Evolutionary conservation across 2,888 invertebrate genomes (phyloP).

Genomic region (Lathronympha strigana): DNA sequence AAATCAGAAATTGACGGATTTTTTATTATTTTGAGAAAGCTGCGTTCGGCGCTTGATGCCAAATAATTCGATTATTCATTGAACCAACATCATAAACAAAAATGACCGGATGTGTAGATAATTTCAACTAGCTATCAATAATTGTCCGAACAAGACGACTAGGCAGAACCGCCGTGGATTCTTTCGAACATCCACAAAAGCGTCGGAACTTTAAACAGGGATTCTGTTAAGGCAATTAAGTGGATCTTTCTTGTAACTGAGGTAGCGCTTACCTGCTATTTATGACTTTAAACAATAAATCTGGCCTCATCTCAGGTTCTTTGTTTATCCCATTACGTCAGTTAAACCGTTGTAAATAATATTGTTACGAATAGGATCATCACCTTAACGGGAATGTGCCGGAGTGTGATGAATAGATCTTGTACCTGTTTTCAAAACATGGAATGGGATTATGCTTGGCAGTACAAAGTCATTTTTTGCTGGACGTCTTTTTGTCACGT

Average conservation of each 20-base stretch:
- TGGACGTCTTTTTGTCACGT: constrained; percentile 8
- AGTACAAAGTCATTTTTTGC: constrained; percentile 30
- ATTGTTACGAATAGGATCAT: constrained; percentile 68
- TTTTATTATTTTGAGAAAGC: too few relatives aligned
- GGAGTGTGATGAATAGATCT: constrained; percentile 57
- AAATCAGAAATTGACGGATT: too few relatives aligned
- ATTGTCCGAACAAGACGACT: constrained; percentile 17
- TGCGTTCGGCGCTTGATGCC: too few relatives aligned
- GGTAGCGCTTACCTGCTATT: constrained; percentile 79
- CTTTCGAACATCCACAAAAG: constrained; percentile 53
- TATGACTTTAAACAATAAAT: constrained; percentile 66
- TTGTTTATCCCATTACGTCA: constrained; percentile 81
- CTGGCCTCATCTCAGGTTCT: constrained; percentile 52
- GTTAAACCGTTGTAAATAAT: constrained; percentile 62
- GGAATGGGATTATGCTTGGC: constrained; percentile 31
- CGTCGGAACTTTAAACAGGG: constrained; percentile 55
- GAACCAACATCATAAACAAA: too few relatives aligned
- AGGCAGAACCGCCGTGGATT: constrained; percentile 42
- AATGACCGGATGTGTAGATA: constrained; percentile 43
- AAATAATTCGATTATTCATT: too few relatives aligned
- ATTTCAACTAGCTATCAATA: constrained; percentile 45
- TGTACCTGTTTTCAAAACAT: constrained; percentile 62
- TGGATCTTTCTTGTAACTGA: constrained; percentile 70
- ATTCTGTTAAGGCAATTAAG: constrained; percentile 69
- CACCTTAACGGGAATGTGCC: constrained; percentile 77